These are phyloP conservation scores for Rhinolophus ferrumequinum DNA, from an alignment of 2,113 vertebrate species.

Conservation along the genomic window DNA sequence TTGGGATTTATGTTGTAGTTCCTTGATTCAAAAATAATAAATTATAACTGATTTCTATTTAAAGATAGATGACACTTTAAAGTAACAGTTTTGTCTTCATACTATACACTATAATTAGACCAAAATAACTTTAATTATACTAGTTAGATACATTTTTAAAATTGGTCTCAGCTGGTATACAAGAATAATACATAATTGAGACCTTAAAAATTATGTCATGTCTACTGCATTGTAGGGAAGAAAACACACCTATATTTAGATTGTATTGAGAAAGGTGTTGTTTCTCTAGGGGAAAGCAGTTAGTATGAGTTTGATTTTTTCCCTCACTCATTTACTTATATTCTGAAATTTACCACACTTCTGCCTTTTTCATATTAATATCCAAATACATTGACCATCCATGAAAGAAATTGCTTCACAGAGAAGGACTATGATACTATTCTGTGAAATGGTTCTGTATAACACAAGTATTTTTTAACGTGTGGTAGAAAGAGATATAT, in stretches of 20 bases:
- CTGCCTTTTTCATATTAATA: not conserved
- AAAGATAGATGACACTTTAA: slow-evolving; percentile 63
- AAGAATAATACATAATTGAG: slow-evolving; percentile 76
- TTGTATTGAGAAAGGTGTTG: slow-evolving; percentile 43
- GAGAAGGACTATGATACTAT: not conserved
- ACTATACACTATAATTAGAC: slow-evolving; percentile 56
- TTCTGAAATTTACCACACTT: slow-evolving; percentile 12
- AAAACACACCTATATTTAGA: slow-evolving; percentile 50
- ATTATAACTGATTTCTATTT: slow-evolving; percentile 41
- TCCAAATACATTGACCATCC: not conserved
- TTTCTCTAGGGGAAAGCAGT: slow-evolving; percentile 19
- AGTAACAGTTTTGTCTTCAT: slow-evolving; percentile 54
- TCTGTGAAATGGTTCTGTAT: not conserved
- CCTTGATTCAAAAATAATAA: slow-evolving; percentile 46
- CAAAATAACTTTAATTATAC: slow-evolving; percentile 74
- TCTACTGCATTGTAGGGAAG: slow-evolving; percentile 28
- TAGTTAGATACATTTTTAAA: slow-evolving; percentile 58
- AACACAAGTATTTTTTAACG: not conserved
- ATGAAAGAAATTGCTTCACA: not conserved
- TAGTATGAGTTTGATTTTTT: slow-evolving; percentile 24
- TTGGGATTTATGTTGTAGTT: not conserved
- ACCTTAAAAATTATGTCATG: slow-evolving; percentile 68
- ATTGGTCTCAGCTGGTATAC: slow-evolving; percentile 59
- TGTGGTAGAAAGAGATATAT: not conserved
- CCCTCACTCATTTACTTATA: not conserved